Conservation (phyloP, 1,140 invertebrate genomes). For the Acromyrmex heyeri region DNA sequence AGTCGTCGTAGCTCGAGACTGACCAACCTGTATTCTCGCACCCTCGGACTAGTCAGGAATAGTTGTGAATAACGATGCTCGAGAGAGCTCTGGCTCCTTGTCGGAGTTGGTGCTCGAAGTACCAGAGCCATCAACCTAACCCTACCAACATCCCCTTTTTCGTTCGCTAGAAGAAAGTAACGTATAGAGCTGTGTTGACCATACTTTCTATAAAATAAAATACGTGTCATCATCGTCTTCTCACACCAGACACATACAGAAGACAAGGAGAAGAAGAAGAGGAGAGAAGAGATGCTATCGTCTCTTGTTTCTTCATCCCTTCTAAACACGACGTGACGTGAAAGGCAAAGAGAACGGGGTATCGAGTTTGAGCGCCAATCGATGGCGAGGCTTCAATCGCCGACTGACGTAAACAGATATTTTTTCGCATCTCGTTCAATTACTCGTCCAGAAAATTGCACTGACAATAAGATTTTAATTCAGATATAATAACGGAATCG, state of each 20-base stretch:
- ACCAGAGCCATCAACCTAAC: constrained; percentile 61
- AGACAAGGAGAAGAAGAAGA: constrained; percentile 18
- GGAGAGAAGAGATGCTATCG: constrained; percentile 23
- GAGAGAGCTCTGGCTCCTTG: constrained; percentile 76
- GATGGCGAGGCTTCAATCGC: constrained; percentile 56
- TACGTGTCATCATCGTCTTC: constrained; percentile 12
- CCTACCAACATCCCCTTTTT: constrained; percentile 31
- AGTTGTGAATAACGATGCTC: constrained; percentile 83
- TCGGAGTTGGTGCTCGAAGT: constrained; percentile 49
- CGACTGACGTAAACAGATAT: constrained; percentile 47
- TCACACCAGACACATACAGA: constrained; percentile 8
- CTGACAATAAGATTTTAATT: neutral
- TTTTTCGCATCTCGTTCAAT: constrained; percentile 13
- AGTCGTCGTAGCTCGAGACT: constrained; percentile 67
- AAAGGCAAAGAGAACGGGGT: constrained; percentile 44
- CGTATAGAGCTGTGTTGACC: constrained; percentile 32
- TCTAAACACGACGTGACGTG: constrained; percentile 55
- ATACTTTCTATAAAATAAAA: constrained; percentile 63
- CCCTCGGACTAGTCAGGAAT: constrained; percentile 75
- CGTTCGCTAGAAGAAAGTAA: neutral
- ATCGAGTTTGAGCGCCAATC: constrained; percentile 52
- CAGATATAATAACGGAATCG: neutral
- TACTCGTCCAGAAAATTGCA: constrained; percentile 5
- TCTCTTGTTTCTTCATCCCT: constrained; percentile 46
- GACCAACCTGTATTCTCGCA: constrained; percentile 70